phyloP scores from a whole-genome alignment of 2,113 vertebrate species.

The Phaethon lepturus region DNA sequence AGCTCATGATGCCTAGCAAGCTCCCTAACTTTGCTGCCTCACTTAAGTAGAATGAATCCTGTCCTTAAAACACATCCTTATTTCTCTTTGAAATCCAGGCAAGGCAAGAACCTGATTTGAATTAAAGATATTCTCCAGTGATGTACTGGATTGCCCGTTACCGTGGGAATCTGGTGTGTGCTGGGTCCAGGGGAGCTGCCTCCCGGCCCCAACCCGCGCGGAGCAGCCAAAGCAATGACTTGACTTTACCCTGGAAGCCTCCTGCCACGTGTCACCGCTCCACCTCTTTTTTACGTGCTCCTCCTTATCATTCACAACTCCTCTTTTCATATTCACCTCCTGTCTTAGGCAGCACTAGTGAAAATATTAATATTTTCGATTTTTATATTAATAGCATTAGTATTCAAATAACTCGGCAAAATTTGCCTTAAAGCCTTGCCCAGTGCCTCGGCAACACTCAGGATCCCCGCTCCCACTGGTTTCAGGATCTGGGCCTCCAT shows the following conservation, averaged over 20 bases:
- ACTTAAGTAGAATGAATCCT: rapidly evolving
- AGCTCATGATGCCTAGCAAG: background rate
- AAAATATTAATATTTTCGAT: background rate
- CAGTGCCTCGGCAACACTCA: background rate
- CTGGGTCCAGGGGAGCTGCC: background rate
- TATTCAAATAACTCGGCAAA: background rate
- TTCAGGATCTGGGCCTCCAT: background rate
- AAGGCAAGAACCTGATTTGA: background rate
- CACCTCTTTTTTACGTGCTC: background rate
- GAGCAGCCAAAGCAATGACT: background rate
- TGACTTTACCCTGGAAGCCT: background rate
- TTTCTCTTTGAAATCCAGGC: background rate
- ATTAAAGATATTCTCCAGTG: background rate
- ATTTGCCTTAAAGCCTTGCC: background rate
- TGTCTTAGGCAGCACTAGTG: background rate
- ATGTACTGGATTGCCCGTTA: background rate
- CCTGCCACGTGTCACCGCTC: background rate
- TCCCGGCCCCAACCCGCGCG: rapidly evolving
- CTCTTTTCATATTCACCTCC: background rate
- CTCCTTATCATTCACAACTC: background rate
- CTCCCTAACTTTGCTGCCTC: background rate
- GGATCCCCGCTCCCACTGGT: background rate
- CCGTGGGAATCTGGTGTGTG: background rate
- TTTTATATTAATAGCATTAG: background rate
- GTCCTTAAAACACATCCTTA: background rate